A percentile compares a stretch with the other conserved stretches of the same genome.
phyloP scores from a whole-genome alignment of 2,888 invertebrate species.

The Tenthredo distinguenda region DNA sequence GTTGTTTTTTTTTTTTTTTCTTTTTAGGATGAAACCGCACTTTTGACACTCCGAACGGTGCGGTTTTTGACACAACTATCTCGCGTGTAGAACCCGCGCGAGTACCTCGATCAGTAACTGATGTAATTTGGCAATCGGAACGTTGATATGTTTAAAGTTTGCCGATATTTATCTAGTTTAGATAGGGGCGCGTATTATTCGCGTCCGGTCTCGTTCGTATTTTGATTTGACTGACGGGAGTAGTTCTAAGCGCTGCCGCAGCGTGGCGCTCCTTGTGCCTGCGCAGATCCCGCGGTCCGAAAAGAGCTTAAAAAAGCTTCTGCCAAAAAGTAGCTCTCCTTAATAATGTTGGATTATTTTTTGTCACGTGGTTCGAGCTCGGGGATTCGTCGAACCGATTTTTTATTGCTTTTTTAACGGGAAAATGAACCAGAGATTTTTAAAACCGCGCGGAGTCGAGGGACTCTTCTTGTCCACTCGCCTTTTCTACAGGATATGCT shows the following conservation, averaged over 20 bases:
- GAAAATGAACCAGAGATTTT: not conserved
- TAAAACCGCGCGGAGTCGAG: not conserved
- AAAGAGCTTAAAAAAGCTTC: not conserved
- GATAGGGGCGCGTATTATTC: constrained; percentile 18
- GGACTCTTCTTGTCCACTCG: not conserved
- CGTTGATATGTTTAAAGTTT: not conserved
- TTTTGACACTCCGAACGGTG: constrained; percentile 10
- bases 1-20: not conserved
- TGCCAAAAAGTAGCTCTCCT: not conserved
- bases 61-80: not conserved
- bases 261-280: constrained; percentile 33
- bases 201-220: constrained; percentile 49
- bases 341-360: not conserved
- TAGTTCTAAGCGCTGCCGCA: constrained; percentile 35
- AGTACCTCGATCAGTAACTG: not conserved
- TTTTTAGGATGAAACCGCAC: not conserved
- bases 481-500: not conserved
- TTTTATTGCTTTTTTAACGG: not conserved
- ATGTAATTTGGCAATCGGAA: not conserved
- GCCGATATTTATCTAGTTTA: not conserved
- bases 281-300: constrained; percentile 36
- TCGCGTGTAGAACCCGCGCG: not conserved
- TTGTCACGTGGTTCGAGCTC: not conserved
- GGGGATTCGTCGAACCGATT: not conserved
- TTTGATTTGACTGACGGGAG: constrained; percentile 49